Conservation (phyloP, 2,113 vertebrate species). For the Boleophthalmus pectinirostris region DNA sequence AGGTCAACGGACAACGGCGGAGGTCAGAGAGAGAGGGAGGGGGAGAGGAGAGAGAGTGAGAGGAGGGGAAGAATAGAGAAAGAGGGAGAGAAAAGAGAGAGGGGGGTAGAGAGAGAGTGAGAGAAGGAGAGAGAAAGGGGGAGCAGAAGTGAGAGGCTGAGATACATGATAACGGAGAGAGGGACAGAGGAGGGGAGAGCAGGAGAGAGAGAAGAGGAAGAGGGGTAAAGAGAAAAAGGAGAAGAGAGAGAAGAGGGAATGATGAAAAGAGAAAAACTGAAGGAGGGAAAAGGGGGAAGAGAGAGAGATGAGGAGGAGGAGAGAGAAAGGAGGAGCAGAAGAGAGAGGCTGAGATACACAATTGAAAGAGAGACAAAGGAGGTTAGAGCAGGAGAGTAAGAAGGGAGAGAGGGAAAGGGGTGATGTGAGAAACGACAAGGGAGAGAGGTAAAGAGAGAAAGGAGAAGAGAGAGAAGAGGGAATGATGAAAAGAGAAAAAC, state of each 20-base stretch:
- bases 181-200: no score
- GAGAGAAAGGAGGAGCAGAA: not conserved
- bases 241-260: not conserved
- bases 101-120: not conserved
- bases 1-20: constrained; percentile 66
- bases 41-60: not conserved
- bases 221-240: not conserved
- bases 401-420: no score
- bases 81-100: no score
- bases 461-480: not conserved
- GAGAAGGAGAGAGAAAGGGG: not conserved
- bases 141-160: not conserved
- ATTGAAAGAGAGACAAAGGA: not conserved
- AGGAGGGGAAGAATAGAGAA: no score
- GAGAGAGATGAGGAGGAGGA: not conserved
- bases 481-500: not conserved
- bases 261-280: no score
- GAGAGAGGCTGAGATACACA: not conserved
- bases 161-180: not conserved
- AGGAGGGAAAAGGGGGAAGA: no score
- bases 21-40: constrained; percentile 60
- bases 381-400: no score
- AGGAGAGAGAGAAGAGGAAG: not conserved
- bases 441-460: not conserved
- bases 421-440: no score